Base-by-base conservation (phyloP, 1,140 invertebrate species). In the Chironomus striatipennis region DNA sequence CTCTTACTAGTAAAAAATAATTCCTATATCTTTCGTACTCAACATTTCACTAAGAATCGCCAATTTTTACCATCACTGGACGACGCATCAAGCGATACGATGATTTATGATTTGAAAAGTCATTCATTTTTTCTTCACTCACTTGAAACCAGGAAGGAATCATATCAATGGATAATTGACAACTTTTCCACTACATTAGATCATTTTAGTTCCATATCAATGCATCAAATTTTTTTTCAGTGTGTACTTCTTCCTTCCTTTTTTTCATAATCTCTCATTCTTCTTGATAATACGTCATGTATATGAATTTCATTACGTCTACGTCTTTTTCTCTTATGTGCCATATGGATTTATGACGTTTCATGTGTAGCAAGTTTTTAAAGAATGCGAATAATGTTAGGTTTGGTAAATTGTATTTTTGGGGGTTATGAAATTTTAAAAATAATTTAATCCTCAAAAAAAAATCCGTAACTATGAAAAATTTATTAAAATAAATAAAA, bases 141-240 rank as follows among this genome's bases (percentile, higher is more conserved):
- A 34, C 24, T 57, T 15, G 12, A 57, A 10, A 57, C 47, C 47
- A n/a, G n/a, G 12, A n/a, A 12, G 12, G n/a, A 57, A 57, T 57
- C 47, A 57, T 70, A 1, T 70, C 20, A 21, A 20, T 21, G 65
- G 17, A 70, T 70, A 70, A 70, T 70, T 70, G 65, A 70, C 65
- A 70, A 70, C 65, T 70, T 70, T 57, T 70, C 65, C 65, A 70
- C 65, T 70, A 70, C 65, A 70, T 70, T 70, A 70, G 15, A 70
- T 70, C 65, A 70, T 70, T 70, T n/a, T 18, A 21, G 3, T 70
- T 70, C 65, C 65, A 70, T 70, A 21, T 70, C 65, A 70, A 70
- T 70, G 65, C 9, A 57, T 10, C 47, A 34, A 2, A 34, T 5
- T 34, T 34, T 34, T 34, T 34, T 34, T 34, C 5, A n/a, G 24